Base-by-base conservation (phyloP, 1,140 invertebrate genomes). In the Pseudomyrmex cubaensis region DNA sequence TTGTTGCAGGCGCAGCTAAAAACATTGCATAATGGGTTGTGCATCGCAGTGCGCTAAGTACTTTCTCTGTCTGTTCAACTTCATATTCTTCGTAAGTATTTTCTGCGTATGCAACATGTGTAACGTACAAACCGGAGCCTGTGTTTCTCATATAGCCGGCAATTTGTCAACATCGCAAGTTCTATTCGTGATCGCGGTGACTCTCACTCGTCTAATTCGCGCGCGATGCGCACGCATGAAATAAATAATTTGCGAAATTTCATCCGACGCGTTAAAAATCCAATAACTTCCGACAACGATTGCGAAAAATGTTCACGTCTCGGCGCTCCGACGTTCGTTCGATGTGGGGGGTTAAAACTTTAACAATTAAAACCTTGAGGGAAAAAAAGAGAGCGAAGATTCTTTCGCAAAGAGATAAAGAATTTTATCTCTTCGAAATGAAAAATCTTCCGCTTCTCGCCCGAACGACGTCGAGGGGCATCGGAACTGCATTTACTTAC, bases 51-150 rank as follows among this genome's bases (percentile, higher is more conserved):
- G 96, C 93, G 96, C 96, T 90, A 97, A 97, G 94, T 97, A 96
- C 93, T 95, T 97, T 82, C 94, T 97, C 83, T 97, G 97, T 92
- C 94, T 97, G 87, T 97, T 97, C 93, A 97, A 97, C 94, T 97
- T 97, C 90, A 91, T 96, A 75, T 96, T 97, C 92, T 97, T 97
- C 90, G 96, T 97, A 95, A 97, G 96, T 97, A 95, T 91, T 35
- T 35, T 35, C 35, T 7, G 35, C 35, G 35, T 25, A 25, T 2
- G 25, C 25, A 25, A 76, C 8, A 54, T 52, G 15, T 10, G 46
- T 10, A 59, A 44, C 46, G 35, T 22, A 52, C 25, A 10, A 82
- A 72, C 9, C 10, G n/a, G 15, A 57, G 20, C 20, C 13, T 25
- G 13, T 48, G 13, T 46, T 64, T 77, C 20, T 20, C 20, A 20